These are phyloP conservation scores for Odontomachus brunneus DNA, from an alignment of 1,140 invertebrate species.

Conservation along the genomic window DNA sequence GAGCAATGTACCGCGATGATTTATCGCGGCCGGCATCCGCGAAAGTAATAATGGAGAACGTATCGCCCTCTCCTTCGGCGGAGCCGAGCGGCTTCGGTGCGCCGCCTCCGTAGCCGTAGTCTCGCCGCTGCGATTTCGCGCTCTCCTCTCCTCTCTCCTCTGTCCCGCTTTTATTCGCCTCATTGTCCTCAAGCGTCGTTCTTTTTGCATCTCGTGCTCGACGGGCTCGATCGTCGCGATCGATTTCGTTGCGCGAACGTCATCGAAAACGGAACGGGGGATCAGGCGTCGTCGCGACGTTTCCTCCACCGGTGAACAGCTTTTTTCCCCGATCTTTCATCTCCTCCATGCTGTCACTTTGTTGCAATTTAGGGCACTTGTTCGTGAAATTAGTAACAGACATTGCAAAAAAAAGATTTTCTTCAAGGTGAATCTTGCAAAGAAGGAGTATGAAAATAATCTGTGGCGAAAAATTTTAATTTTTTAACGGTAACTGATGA, in stretches of 20 bases:
- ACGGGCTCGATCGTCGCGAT: conserved; percentile 5
- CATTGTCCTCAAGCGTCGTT: not conserved
- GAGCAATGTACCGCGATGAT: conserved; percentile 68
- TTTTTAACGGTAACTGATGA: too few species aligned
- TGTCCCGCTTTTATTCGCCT: conserved; percentile 33
- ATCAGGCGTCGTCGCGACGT: not conserved
- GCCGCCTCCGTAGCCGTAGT: conserved; percentile 21
- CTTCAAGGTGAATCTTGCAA: too few species aligned
- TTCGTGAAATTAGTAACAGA: too few species aligned
- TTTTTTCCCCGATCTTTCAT: too few species aligned
- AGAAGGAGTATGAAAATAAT: too few species aligned
- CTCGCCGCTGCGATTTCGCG: conserved; percentile 40
- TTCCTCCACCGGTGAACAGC: too few species aligned
- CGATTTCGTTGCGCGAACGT: not conserved
- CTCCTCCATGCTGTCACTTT: too few species aligned
- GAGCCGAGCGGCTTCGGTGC: conserved; percentile 18
- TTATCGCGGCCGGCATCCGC: conserved; percentile 63
- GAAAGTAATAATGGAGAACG: conserved; percentile 73
- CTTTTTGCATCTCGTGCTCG: not conserved
- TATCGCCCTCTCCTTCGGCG: conserved; percentile 70
- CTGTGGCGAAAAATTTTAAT: too few species aligned
- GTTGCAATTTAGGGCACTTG: too few species aligned
- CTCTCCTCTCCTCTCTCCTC: not conserved
- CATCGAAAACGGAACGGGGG: not conserved
- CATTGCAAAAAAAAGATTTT: too few species aligned